These are phyloP conservation scores for Cataglyphis cursor DNA, from an alignment of 2,888 invertebrate genomes.

Conservation along the genomic window DNA sequence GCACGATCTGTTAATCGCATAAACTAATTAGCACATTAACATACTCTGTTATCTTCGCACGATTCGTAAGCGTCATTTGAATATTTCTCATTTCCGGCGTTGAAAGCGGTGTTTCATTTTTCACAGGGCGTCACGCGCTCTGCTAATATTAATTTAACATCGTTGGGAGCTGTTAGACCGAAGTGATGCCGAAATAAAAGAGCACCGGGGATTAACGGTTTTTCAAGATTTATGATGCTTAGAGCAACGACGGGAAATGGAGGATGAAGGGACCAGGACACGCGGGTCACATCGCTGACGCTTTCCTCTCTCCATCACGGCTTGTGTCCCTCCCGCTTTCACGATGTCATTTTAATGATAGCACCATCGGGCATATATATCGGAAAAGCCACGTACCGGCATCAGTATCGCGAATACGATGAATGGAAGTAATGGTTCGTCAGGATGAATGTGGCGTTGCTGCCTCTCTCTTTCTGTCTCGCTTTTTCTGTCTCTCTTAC, in stretches of 20 bases:
- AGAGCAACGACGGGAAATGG: slow-evolving; percentile 59
- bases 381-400: slow-evolving; percentile 64
- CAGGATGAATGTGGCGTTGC: slow-evolving; percentile 79
- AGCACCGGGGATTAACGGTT: slow-evolving; percentile 70
- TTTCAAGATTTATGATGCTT: slow-evolving; percentile 71
- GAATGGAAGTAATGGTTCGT: slow-evolving; percentile 82
- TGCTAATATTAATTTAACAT: slow-evolving; percentile 68
- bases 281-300: slow-evolving; percentile 55
- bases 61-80: slow-evolving; percentile 19
- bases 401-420: slow-evolving; percentile 77
- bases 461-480: slow-evolving; percentile 44
- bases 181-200: slow-evolving; percentile 65
- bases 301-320: slow-evolving; percentile 57
- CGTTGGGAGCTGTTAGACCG: slow-evolving; percentile 45
- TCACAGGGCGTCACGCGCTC: slow-evolving; percentile 49
- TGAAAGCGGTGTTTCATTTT: slow-evolving; percentile 39
- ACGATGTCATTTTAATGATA: slow-evolving; percentile 79
- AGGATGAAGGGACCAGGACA: slow-evolving; percentile 26
- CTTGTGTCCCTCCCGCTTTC: slow-evolving; percentile 63
- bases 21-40: slow-evolving; percentile 24
- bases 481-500: slow-evolving; percentile 13
- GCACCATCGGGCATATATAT: slow-evolving; percentile 74
- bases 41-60: slow-evolving; percentile 4
- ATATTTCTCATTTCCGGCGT: slow-evolving; percentile 33
- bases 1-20: background rate